These are phyloP conservation scores for Archips crataeganus DNA, from an alignment of 2,888 invertebrate genomes.

Conservation along the genomic window DNA sequence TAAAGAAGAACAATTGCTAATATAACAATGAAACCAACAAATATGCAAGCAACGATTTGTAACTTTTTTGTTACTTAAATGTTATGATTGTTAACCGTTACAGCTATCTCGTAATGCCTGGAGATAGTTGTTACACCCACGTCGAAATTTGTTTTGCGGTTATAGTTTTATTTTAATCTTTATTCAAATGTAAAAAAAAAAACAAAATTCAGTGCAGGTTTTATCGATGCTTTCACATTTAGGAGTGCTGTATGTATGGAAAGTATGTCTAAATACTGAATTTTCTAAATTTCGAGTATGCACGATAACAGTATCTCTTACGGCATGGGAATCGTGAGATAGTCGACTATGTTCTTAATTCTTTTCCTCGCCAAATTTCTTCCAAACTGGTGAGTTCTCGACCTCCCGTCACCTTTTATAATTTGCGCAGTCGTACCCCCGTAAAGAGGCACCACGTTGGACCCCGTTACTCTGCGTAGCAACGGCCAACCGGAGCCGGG, in stretches of 20 bases:
- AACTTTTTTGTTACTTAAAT: conserved; percentile 39
- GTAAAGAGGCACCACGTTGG: conserved; percentile 62
- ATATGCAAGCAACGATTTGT: conserved; percentile 31
- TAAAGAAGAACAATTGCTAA: conserved; percentile 37
- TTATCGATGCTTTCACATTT: neutral
- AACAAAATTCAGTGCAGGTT: neutral
- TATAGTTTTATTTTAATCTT: neutral
- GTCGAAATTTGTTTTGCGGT: conserved; percentile 7
- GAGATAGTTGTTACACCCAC: conserved; percentile 20
- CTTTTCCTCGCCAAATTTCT: neutral
- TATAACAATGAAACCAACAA: conserved; percentile 38
- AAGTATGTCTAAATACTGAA: too few species aligned
- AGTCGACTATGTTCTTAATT: neutral
- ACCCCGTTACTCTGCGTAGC: conserved; percentile 76
- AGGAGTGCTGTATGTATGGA: neutral
- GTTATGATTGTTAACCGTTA: conserved; percentile 34
- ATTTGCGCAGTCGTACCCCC: conserved; percentile 53
- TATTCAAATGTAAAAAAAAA: neutral
- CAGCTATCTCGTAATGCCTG: conserved; percentile 20
- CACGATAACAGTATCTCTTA: neutral
- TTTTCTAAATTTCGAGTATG: too few species aligned
- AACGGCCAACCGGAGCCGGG: conserved; percentile 68
- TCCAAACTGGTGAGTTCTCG: neutral
- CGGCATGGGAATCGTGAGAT: neutral
- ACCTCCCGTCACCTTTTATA: conserved; percentile 52